Percentiles rank a stretch among this genome's conserved stretches.
Evolutionary conservation across 2,888 invertebrate species (phyloP).

Genomic region (Achlya flavicornis): DNA sequence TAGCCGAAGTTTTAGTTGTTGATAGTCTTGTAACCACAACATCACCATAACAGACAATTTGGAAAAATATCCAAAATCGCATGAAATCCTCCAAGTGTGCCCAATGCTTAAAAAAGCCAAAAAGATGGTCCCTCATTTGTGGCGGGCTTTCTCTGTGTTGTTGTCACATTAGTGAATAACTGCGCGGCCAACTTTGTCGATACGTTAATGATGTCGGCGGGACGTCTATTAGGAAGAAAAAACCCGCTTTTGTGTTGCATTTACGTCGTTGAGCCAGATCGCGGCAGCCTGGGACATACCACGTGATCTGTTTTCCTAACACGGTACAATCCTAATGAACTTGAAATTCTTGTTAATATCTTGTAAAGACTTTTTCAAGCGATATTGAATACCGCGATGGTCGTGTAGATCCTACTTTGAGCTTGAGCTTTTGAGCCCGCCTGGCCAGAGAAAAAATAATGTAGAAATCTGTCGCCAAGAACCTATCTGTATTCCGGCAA

Average conservation of each 20-base stretch:
- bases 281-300: slow-evolving; percentile 1
- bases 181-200: slow-evolving; percentile 71
- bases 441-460: too few relatives aligned
- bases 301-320: slow-evolving; percentile 8
- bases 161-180: slow-evolving; percentile 84
- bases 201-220: slow-evolving; percentile 81
- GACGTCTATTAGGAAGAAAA: slow-evolving; percentile 74
- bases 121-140: slow-evolving; percentile 79
- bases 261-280: slow-evolving; percentile 20
- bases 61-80: not conserved
- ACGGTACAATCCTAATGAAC: not conserved
- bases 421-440: too few relatives aligned
- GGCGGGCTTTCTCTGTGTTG: slow-evolving; percentile 79
- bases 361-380: not conserved
- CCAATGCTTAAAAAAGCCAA: slow-evolving; percentile 54
- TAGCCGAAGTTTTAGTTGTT: too few relatives aligned
- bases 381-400: too few relatives aligned
- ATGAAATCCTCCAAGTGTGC: slow-evolving; percentile 38
- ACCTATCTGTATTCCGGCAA: too few relatives aligned
- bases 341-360: not conserved
- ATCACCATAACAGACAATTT: not conserved
- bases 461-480: too few relatives aligned
- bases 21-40: too few relatives aligned
- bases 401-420: too few relatives aligned
- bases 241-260: slow-evolving; percentile 62